Percentiles rank a stretch among this genome's conserved stretches.
Evolutionary conservation across 2,797 vertebrate species (phyloP).

Genomic region (Scolopax rusticola): DNA sequence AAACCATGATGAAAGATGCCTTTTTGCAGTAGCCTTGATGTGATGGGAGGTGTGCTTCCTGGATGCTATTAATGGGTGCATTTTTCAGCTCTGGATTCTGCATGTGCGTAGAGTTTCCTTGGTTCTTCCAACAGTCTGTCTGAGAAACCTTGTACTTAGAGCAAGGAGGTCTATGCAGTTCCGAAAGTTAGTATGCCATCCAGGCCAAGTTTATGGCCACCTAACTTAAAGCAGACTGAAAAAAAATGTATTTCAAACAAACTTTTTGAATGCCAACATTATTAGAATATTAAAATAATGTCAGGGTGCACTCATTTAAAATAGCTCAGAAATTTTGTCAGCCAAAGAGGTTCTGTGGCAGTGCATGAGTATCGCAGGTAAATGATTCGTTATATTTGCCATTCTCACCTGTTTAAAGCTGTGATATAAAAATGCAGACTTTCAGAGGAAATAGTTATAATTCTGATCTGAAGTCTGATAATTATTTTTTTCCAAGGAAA

Average conservation of each 20-base stretch:
- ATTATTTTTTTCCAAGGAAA: neutral
- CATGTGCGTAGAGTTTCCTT: neutral
- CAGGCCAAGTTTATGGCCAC: neutral
- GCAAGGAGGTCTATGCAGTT: neutral
- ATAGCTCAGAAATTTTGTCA: neutral
- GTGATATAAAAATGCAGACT: neutral
- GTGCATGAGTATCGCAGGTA: neutral
- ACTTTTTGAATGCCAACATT: neutral
- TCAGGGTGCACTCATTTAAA: neutral
- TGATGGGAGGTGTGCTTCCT: neutral
- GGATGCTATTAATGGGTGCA: neutral
- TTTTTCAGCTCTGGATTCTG: neutral
- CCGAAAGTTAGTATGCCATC: neutral
- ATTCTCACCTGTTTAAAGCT: neutral
- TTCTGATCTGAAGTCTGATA: neutral
- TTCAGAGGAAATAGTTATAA: neutral
- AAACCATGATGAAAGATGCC: slow-evolving; percentile 15
- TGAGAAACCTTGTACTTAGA: neutral
- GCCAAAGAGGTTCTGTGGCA: neutral
- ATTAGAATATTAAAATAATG: neutral
- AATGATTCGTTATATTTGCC: neutral
- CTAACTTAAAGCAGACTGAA: neutral
- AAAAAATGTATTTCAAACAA: neutral
- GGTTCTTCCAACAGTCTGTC: neutral
- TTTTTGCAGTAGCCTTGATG: neutral